Evolutionary conservation across 2,113 vertebrate species (phyloP), one percentile per base, ranked within the genome.

Genomic region (zebrafish (Danio rerio)): DNA sequence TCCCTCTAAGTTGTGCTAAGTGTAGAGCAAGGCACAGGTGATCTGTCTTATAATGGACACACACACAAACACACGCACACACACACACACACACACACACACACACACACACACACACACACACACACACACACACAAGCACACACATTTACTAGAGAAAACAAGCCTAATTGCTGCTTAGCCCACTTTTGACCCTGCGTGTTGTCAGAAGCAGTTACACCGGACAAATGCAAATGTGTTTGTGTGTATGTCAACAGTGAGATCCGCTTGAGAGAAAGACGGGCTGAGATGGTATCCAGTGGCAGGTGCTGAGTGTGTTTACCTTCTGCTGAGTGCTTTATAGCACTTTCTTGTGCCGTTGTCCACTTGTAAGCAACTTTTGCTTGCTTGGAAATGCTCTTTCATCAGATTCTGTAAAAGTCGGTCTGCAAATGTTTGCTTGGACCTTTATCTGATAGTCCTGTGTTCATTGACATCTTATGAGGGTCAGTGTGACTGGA

Each of bases 111-210:
- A 20, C 21, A 81, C 53, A 81, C 18, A 50, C 18, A 68, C 43
- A 15, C 45, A 13, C 45, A 72, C 9, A 45, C 11, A 18, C 20
- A 21, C 43, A 50, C 21, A 62, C 21, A 78, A 61, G 45, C 1
- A 49, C 12, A 52, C 40, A 58, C 45, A 69, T 71, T 56, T 59
- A 63, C 11, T 55, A 80, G 78, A 82, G 63, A 85, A 88, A 89
- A 87, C 84, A 63, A 65, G 84, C 11, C 45, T 89, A 88, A 92
- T 89, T 91, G 86, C 45, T 84, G 71, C 78, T 92, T 91, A 87
- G 87, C 89, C 92, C 86, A 59, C 79, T 53, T 10, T 78, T 91
- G 90, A 92, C 90, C 90, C 85, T 75, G 15, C 84, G 53, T 75
- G 55, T 42, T 80, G 74, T 81, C 74, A 81, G 78, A 89, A 86